Percentiles rank a stretch among this genome's conserved stretches.
These are phyloP conservation scores for Tenthredo distinguenda DNA, from an alignment of 2,888 invertebrate genomes.

Conservation along the genomic window DNA sequence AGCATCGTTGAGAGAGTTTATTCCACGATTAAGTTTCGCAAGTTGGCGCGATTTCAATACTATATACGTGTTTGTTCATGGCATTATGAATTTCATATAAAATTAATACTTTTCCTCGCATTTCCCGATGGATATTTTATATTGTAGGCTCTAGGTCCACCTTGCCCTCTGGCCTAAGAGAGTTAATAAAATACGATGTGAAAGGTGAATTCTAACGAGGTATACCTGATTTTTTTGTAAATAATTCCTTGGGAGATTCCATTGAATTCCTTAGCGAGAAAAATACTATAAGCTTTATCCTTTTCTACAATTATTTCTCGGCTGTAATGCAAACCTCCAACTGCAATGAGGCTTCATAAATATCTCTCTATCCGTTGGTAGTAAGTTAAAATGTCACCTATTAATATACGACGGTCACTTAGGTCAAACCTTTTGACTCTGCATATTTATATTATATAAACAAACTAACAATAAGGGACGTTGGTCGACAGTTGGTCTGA, in stretches of 20 bases:
- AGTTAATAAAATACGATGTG: neutral
- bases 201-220: neutral
- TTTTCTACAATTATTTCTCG: neutral
- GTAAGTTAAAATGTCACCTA: neutral
- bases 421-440: constrained; percentile 2
- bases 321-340: neutral
- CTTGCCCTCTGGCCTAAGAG: neutral
- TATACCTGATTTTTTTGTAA: neutral
- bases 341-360: neutral
- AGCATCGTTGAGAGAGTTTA: neutral
- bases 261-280: neutral
- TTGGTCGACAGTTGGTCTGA: neutral
- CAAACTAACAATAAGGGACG: neutral
- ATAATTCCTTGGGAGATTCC: neutral
- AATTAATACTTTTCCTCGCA: neutral
- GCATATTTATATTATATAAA: neutral
- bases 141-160: neutral
- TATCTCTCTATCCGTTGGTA: neutral
- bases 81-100: neutral
- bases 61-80: too few species aligned
- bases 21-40: neutral
- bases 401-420: neutral
- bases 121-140: neutral
- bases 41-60: neutral
- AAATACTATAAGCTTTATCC: neutral